Evolutionary conservation across 2,888 invertebrate genomes (phyloP).

Genomic region (Pyrocoelia pectoralis): DNA sequence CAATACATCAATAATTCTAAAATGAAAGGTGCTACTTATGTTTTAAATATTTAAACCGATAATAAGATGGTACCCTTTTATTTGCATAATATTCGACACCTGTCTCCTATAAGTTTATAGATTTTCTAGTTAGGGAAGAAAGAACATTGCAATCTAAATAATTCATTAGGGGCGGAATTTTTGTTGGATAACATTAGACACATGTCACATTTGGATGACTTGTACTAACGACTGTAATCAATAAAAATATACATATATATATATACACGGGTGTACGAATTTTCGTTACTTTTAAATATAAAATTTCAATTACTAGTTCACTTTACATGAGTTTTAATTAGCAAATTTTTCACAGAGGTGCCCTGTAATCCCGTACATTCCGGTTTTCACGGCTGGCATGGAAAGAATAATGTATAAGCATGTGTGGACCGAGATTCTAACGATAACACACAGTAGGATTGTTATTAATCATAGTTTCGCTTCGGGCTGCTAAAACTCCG

Average conservation of each 20-base stretch:
- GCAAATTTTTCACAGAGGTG: neutral
- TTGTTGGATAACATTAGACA: slow-evolving; percentile 18
- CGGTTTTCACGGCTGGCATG: slow-evolving; percentile 20
- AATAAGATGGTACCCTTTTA: slow-evolving; percentile 55
- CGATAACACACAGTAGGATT: slow-evolving; percentile 58
- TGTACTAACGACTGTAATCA: slow-evolving; percentile 11
- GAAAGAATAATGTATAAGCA: slow-evolving; percentile 32
- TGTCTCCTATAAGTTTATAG: slow-evolving; percentile 44
- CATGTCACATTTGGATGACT: slow-evolving; percentile 32
- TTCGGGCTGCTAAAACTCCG: slow-evolving; percentile 41
- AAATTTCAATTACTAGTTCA: too few relatives aligned
- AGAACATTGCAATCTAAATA: slow-evolving; percentile 29
- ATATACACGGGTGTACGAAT: too few relatives aligned
- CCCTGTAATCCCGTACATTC: neutral
- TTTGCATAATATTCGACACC: slow-evolving; percentile 59
- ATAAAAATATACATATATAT: too few relatives aligned
- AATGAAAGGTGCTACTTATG: slow-evolving; percentile 60
- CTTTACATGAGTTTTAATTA: neutral
- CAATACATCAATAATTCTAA: slow-evolving; percentile 42
- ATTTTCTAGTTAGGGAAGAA: slow-evolving; percentile 23
- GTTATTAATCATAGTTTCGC: slow-evolving; percentile 56
- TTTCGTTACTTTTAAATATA: neutral
- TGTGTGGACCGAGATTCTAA: slow-evolving; percentile 44
- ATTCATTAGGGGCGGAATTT: slow-evolving; percentile 29
- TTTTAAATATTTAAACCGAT: slow-evolving; percentile 61